Base-by-base conservation (phyloP, 2,888 invertebrate genomes). In the Uloborus plumipes region DNA sequence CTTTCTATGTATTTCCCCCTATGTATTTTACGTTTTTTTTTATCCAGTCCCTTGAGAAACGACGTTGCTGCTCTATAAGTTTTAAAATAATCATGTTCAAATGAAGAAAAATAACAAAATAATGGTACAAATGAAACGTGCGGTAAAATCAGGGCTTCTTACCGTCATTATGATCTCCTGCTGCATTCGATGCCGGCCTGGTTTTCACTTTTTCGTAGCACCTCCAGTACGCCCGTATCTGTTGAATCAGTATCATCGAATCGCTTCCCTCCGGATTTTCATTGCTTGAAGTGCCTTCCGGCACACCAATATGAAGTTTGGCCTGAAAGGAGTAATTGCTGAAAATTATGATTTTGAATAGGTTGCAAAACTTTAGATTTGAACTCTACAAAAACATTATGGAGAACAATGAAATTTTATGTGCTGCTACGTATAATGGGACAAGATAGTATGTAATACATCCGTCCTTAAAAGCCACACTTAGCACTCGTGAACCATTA, bases 181-280 rank as follows among this genome's bases (percentile, higher is more conserved):
- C 74, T 64, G 70, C 77, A 70, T 22, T 53, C 77, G 79, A 18
- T 55, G 53, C 15, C 4, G 82, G 82, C 22, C 67, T 72, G 6
- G 50, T 72, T 15, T 64, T 66, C n/a, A 83, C 82, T 7, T 15
- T 67, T 20, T 77, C 77, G 50, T 83, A 77, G 47, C 82, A 83
- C 31, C 50, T 83, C 82, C 82, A 83, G 31, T 83, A 83, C 4
- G 71, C 77, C 14, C 77, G 71, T 39, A 83, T 83, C 47, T 83
- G 82, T 16, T 69, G 74, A 7, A 67, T 66, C 3, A 79, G 58
- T 2, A 79, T 20, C 39, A 71, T 72, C 7, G 81, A 62, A n/a
- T 71, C 71, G 1, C 53, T 66, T 2, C 50, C 51, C 0, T 49
- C 71, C n/a, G 61, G 26, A n/a, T 53, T 55, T 0, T 51, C 78